Evolutionary conservation across 2,113 vertebrate genomes (phyloP).

Genomic region (Poeciliopsis turrubarensis): DNA sequence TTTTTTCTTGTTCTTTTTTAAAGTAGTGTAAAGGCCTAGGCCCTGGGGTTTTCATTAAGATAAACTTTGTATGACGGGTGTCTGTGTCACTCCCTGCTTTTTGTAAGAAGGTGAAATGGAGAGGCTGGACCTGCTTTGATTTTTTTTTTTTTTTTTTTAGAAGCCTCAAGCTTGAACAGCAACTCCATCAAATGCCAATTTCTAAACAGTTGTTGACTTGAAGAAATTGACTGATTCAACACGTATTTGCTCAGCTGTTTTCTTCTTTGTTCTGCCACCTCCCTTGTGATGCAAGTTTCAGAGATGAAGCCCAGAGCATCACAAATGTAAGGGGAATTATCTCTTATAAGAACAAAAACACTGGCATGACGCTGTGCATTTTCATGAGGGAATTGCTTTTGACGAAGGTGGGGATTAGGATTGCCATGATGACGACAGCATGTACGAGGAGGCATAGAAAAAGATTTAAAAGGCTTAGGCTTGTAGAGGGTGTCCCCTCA

Average conservation of each 20-base stretch:
- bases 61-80: constrained; percentile 11
- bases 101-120: constrained; percentile 4
- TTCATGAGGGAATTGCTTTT: constrained; percentile 40
- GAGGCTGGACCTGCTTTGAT: constrained; percentile 27
- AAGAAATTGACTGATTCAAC: not conserved
- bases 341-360: constrained; percentile 29
- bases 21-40: constrained; percentile 5
- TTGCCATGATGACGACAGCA: constrained; percentile 59
- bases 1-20: no score
- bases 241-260: constrained; percentile 20
- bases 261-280: not conserved
- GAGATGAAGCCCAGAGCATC: not conserved
- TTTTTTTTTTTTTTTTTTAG: constrained; percentile 26
- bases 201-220: constrained; percentile 15
- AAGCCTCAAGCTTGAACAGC: constrained; percentile 1
- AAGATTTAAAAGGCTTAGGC: constrained; percentile 62
- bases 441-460: constrained; percentile 47
- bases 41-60: constrained; percentile 31
- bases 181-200: constrained; percentile 15
- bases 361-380: constrained; percentile 28
- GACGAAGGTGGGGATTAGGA: constrained; percentile 60
- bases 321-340: constrained; percentile 34
- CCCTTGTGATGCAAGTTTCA: constrained; percentile 2
- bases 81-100: constrained; percentile 18
- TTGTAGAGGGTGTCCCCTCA: constrained; percentile 59